These are phyloP conservation scores for Lathronympha strigana DNA, from an alignment of 2,888 invertebrate genomes.

Conservation along the genomic window DNA sequence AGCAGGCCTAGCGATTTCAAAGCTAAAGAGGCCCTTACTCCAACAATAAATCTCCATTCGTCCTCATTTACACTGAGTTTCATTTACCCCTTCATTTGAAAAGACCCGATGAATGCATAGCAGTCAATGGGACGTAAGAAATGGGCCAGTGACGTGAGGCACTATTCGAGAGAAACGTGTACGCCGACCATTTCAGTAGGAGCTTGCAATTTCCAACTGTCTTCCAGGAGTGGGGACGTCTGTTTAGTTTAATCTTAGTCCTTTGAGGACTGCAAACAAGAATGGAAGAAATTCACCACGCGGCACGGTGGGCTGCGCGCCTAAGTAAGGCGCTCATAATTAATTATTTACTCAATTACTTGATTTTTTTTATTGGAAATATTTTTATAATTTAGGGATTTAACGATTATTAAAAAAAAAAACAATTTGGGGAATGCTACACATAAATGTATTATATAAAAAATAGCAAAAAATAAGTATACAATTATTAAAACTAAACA, in stretches of 20 bases:
- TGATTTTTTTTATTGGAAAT: too few relatives aligned
- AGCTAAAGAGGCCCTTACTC: conserved; percentile 52
- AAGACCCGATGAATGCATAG: conserved; percentile 77
- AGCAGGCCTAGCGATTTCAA: conserved; percentile 29
- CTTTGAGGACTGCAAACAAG: too few relatives aligned
- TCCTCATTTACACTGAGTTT: conserved; percentile 71
- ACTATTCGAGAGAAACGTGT: conserved; percentile 62
- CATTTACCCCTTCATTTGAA: conserved; percentile 76
- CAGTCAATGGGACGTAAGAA: conserved; percentile 82
- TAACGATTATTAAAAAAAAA: too few relatives aligned
- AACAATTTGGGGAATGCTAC: too few relatives aligned
- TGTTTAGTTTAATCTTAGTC: neutral
- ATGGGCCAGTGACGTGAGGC: conserved; percentile 76
- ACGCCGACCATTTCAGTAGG: conserved; percentile 29
- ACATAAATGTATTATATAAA: too few relatives aligned
- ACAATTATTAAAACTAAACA: too few relatives aligned
- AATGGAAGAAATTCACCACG: too few relatives aligned
- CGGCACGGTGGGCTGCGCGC: too few relatives aligned
- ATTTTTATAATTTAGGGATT: too few relatives aligned
- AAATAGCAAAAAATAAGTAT: too few relatives aligned
- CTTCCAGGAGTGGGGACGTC: conserved; percentile 5
- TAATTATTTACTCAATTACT: too few relatives aligned
- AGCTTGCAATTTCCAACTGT: conserved; percentile 34
- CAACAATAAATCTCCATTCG: conserved; percentile 63
- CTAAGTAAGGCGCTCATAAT: too few relatives aligned